Evolutionary conservation across 2,888 invertebrate genomes (phyloP), one percentile per base, ranked within the genome.

Genomic region (Siphlonurus alternatus): DNA sequence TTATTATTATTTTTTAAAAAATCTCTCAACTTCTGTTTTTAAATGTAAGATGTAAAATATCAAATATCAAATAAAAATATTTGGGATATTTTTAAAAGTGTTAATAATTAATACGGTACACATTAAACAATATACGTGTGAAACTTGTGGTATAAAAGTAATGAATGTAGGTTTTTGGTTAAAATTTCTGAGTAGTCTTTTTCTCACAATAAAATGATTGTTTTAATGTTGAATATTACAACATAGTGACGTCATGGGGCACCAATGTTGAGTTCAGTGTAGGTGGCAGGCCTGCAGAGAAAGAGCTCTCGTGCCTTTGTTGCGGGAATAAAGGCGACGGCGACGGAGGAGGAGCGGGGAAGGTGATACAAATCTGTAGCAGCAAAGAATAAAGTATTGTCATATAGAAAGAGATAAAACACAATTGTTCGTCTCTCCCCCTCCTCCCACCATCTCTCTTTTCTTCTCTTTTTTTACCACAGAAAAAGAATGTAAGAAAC

Each of bases 351-450:
- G 22, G 56, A 38, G 5, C 7, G 22, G 56, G 15, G 56, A 20
- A n/a, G 56, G 56, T 22, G 56, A 22, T 22, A 56, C 19, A 56
- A 56, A 56, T 56, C 56, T 56, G 56, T 56, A 56, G 56, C 56
- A 20, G 56, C 56, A 56, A 56, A 56, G 56, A 56, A 56, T 56
- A 56, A 56, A 56, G 56, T 56, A 56, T 56, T 56, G 56, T 56
- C 56, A 56, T 56, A 56, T 56, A 56, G 56, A 56, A 56, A 56
- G 56, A 56, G 56, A 56, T 56, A 56, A 56, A 56, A 56, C 56
- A 56, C 56, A 56, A 56, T 56, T 56, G 56, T 56, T 56, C 56
- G 22, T 22, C 19, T n/a, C 19, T 22, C 56, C n/a, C 56, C n/a
- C 7, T 56, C 19, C 56, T 7, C 56, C 5, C 56, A 7, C 56